A percentile compares a stretch with the other conserved stretches of the same genome.
Evolutionary conservation across 2,797 vertebrate genomes (phyloP).

Genomic region (Spea hammondii): DNA sequence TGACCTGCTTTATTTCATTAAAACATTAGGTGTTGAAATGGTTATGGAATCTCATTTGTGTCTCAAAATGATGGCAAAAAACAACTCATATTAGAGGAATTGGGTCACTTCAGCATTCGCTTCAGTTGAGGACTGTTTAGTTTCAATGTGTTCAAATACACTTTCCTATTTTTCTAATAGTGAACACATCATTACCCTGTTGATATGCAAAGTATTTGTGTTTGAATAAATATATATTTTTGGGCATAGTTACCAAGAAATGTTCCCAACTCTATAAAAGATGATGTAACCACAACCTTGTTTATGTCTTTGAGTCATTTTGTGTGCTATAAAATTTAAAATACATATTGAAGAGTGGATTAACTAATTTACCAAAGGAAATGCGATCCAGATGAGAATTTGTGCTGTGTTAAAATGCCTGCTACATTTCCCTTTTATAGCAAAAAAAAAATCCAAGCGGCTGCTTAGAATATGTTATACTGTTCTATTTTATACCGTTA

Average conservation of each 20-base stretch:
- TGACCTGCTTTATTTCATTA: no score
- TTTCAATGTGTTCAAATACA: no score
- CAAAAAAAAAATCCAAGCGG: constrained; percentile 14
- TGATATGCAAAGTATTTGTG: no score
- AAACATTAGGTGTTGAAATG: no score
- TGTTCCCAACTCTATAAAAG: neutral
- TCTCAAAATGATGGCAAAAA: no score
- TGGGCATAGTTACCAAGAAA: neutral
- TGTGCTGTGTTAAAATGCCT: constrained; percentile 34
- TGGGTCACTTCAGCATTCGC: no score
- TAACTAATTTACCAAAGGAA: constrained; percentile 46
- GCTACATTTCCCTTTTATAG: constrained; percentile 45
- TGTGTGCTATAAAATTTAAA: constrained; percentile 25
- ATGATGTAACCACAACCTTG: neutral
- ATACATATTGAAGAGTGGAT: constrained; percentile 36
- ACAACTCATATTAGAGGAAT: no score
- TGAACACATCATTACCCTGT: no score
- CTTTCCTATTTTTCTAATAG: no score
- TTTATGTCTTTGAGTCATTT: constrained; percentile 26
- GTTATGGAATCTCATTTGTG: no score
- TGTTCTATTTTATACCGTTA: constrained; percentile 3
- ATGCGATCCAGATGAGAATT: constrained; percentile 44
- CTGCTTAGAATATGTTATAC: constrained; percentile 25
- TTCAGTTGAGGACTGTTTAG: no score
- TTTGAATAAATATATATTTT: no score